Percentiles rank a stretch among this genome's conserved stretches.
phyloP scores from a whole-genome alignment of 2,113 vertebrate genomes.

The Tursiops truncatus region DNA sequence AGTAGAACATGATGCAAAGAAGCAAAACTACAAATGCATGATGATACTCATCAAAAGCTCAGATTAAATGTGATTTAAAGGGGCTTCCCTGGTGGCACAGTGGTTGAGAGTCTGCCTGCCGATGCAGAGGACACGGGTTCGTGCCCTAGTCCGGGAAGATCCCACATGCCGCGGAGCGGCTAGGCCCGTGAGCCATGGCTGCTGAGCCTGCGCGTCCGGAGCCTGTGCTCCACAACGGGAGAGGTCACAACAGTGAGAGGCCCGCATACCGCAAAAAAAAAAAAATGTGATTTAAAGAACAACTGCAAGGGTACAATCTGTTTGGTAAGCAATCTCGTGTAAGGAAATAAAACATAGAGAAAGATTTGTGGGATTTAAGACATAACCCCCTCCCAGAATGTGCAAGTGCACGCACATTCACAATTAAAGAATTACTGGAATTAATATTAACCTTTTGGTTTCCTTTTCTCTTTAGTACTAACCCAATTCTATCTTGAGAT shows the following conservation, averaged over 20 bases:
- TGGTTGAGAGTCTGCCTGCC: no score
- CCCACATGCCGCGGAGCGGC: no score
- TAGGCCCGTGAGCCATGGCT: no score
- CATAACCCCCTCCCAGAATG: not conserved
- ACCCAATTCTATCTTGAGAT: not conserved
- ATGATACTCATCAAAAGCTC: not conserved
- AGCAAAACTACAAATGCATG: constrained; percentile 43
- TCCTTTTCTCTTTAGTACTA: not conserved
- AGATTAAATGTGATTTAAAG: constrained; percentile 46
- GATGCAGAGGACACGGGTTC: no score
- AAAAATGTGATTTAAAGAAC: not conserved
- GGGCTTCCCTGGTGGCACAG: no score
- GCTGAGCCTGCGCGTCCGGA: no score
- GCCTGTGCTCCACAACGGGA: no score
- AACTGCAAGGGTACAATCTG: not conserved
- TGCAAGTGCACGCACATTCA: not conserved
- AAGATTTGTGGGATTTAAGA: not conserved
- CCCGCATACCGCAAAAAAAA: no score
- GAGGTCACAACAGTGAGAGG: no score
- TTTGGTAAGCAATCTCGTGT: not conserved
- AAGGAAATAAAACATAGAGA: not conserved
- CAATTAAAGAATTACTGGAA: not conserved
- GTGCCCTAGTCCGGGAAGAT: no score
- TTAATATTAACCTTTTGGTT: not conserved
- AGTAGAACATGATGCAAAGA: constrained; percentile 45